Percentiles rank a stretch among this genome's conserved stretches.
These are phyloP conservation scores for Ammospiza maritima DNA, from an alignment of 2,797 vertebrate species.

Conservation along the genomic window DNA sequence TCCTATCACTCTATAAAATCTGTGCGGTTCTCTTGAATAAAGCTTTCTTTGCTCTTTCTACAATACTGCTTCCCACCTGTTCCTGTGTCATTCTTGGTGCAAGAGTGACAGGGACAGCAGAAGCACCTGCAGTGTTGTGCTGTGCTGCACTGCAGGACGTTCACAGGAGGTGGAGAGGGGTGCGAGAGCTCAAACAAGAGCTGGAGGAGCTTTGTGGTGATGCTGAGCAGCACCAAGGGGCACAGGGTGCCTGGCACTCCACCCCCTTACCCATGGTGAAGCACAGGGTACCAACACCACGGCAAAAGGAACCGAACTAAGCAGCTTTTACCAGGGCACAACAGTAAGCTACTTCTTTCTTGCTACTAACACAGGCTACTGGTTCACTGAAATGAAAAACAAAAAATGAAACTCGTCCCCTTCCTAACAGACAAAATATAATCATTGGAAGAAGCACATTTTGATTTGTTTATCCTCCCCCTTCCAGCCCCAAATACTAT, in stretches of 20 bases:
- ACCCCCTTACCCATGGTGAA: no score
- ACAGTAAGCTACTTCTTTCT: no score
- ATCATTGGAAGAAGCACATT: rapidly evolving
- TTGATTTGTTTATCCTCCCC: neutral
- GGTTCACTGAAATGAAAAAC: neutral
- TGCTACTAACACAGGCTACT: neutral
- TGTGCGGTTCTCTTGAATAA: rapidly evolving
- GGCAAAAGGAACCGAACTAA: neutral
- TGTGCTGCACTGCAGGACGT: no score
- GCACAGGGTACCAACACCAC: no score
- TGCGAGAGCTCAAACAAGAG: no score
- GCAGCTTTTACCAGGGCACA: neutral
- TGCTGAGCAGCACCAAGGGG: no score
- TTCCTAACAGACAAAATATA: neutral
- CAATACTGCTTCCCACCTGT: no score
- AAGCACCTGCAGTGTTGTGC: neutral
- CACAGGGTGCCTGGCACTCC: no score
- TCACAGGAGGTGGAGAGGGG: no score
- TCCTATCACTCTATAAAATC: rapidly evolving
- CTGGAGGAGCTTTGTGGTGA: no score
- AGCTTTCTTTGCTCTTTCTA: no score
- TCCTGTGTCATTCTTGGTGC: no score
- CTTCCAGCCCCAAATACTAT: neutral
- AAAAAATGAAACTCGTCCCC: neutral
- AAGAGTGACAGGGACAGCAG: neutral